These are phyloP conservation scores for Sebastes fasciatus DNA, from an alignment of 2,113 vertebrate species.

Conservation along the genomic window DNA sequence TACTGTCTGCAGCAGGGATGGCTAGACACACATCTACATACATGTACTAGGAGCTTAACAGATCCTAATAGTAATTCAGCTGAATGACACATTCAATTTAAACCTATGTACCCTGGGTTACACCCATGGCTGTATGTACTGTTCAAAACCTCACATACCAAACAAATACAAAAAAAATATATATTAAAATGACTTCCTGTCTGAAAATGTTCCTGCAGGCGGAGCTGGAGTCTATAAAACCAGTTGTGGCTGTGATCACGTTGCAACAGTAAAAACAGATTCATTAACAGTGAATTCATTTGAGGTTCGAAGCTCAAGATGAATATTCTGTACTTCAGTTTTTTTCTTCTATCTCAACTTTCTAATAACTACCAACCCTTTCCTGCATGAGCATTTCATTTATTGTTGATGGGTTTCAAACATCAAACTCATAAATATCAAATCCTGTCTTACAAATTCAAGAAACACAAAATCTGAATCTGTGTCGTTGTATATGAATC, in stretches of 20 bases:
- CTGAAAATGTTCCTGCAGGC: background rate
- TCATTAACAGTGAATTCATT: no score
- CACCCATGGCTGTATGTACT: background rate
- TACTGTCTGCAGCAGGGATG: background rate
- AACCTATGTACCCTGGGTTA: background rate
- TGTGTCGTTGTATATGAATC: no score
- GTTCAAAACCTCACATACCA: background rate
- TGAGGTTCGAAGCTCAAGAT: background rate
- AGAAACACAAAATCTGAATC: no score
- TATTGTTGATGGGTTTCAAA: no score
- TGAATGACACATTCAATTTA: background rate
- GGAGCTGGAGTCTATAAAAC: background rate
- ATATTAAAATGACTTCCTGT: background rate
- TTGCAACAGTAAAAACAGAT: background rate
- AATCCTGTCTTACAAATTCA: background rate
- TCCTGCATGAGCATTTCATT: background rate
- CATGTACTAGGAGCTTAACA: background rate
- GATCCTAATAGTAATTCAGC: background rate
- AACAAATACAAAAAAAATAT: background rate
- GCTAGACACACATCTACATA: no score
- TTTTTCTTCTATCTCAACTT: no score
- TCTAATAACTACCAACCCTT: background rate
- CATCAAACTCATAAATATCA: no score
- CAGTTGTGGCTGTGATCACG: background rate
- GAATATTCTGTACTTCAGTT: background rate